phyloP scores from a whole-genome alignment of 2,797 vertebrate species.

The Spondyliosoma cantharus region DNA sequence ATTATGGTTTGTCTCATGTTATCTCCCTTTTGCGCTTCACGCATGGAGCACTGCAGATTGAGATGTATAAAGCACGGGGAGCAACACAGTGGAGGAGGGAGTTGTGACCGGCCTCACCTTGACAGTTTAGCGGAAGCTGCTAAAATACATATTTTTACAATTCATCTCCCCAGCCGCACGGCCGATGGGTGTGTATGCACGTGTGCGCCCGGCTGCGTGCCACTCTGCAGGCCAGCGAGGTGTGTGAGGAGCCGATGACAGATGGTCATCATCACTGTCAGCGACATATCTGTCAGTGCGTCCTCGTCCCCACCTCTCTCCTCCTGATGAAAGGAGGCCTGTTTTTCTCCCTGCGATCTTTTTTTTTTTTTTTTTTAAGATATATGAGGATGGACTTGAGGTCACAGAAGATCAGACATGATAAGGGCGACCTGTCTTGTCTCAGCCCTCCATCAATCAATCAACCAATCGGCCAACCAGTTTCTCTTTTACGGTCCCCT shows the following conservation, averaged over 20 bases:
- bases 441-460: constrained; percentile 52
- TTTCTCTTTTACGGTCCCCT: constrained; percentile 19
- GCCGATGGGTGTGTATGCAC: background rate
- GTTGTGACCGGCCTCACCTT: constrained; percentile 53
- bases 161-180: constrained; percentile 14
- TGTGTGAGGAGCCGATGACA: constrained; percentile 62
- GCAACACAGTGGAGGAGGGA: constrained; percentile 6
- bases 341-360: constrained; percentile 28
- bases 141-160: constrained; percentile 10
- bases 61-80: constrained; percentile 54
- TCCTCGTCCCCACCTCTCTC: constrained; percentile 31
- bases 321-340: constrained; percentile 12
- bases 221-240: constrained; percentile 38
- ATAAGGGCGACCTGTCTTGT: constrained; percentile 46
- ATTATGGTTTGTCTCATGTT: constrained; percentile 61
- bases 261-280: constrained; percentile 60
- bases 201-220: background rate
- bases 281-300: constrained; percentile 28
- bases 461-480: constrained; percentile 16
- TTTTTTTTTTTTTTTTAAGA: background rate
- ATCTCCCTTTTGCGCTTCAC: constrained; percentile 55
- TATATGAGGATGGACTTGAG: constrained; percentile 9
- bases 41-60: constrained; percentile 44
- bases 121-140: constrained; percentile 35
- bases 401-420: constrained; percentile 50